Evolutionary conservation across 2,888 invertebrate genomes (phyloP), one percentile per base, ranked within the genome.

Genomic region (Drosophila glabriapex): DNA sequence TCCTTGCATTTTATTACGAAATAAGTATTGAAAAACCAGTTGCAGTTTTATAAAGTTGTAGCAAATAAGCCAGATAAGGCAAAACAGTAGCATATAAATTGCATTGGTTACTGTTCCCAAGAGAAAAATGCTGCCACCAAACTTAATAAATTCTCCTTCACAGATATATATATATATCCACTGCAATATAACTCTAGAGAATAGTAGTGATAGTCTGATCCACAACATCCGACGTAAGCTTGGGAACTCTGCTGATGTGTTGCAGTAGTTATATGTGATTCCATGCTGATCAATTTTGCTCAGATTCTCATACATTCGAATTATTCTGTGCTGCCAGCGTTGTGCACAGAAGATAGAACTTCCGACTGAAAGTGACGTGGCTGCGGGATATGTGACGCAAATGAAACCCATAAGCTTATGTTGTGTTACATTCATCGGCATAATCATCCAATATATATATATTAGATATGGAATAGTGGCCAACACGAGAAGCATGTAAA

Each of bases 321-420:
- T 53, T 22, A 78, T 72, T 2, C 31, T 50, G 0, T 56, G 41
- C 39, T 79, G 76, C n/a, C 43, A 55, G 0, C 33, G 22, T 10
- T 60, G 43, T 1, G 31, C 16, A 19, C 52, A 59, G 14, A 49
- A n/a, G 0, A 60, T 22, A 33, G 35, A 56, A 50, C 29, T 50
- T 6, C 52, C 1, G 0, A 60, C 2, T 2, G 55, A 22, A 39
- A 78, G 9, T 1, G 59, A 43, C 0, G 5, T 19, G 1, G 55
- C 3, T 0, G 10, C 5, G 1, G 61, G 43, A 9, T 31, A 54
- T 4, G 29, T n/a, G 1, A 59, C 3, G 5, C 19, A 22, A 9
- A 35, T 25, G 1, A 63, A 4, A 0, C 12, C n/a, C n/a, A 49
- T 37, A 3, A 61, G 16, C 3, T 9, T 16, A 12, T 65, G 56